phyloP scores from a whole-genome alignment of 2,113 vertebrate species.

The Odocoileus virginianus region DNA sequence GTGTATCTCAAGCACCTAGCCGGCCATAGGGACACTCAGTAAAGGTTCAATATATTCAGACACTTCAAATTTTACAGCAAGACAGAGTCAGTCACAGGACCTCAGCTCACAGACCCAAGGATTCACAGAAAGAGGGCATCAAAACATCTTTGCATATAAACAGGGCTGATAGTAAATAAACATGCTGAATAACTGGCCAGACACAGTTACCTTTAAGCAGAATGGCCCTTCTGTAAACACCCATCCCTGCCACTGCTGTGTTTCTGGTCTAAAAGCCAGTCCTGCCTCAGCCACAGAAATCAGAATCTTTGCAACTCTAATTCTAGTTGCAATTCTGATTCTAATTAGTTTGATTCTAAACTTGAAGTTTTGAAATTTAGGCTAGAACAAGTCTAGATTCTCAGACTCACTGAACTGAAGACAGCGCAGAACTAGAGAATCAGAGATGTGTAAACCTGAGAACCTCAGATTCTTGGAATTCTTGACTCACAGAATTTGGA shows the following conservation, averaged over 20 bases:
- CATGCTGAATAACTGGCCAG: too few relatives aligned
- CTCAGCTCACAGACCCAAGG: background rate
- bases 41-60: background rate
- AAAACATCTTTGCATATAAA: rapidly evolving
- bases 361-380: background rate
- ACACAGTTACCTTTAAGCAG: background rate
- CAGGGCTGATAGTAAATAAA: background rate
- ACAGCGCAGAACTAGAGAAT: background rate
- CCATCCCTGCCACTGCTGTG: background rate
- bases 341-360: background rate
- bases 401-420: background rate
- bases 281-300: background rate
- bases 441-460: background rate
- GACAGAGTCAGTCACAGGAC: background rate
- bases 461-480: background rate
- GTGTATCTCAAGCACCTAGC: background rate
- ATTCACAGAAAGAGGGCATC: rapidly evolving
- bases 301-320: background rate
- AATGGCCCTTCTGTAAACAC: background rate
- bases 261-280: background rate
- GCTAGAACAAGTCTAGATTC: background rate
- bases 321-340: background rate
- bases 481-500: background rate
- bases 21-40: rapidly evolving
- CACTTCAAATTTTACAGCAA: background rate